These are phyloP conservation scores for Actinia tenebrosa DNA, from an alignment of 64 coral and sea anemone genomes.

Conservation along the genomic window DNA sequence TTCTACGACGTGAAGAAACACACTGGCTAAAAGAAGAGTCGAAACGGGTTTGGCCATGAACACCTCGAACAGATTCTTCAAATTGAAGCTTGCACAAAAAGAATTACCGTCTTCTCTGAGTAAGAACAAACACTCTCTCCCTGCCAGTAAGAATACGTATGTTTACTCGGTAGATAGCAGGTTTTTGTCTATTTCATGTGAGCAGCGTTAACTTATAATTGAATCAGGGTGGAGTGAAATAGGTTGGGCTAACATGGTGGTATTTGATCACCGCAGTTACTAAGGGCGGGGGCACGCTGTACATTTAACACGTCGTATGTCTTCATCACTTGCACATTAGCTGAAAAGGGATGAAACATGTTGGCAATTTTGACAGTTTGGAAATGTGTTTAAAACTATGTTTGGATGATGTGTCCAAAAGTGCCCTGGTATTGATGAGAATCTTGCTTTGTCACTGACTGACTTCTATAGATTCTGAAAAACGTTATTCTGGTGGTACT, in stretches of 20 bases:
- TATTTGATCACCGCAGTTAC: slow-evolving; percentile 6
- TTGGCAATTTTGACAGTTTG: no score
- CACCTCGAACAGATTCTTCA: not conserved
- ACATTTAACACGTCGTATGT: not conserved
- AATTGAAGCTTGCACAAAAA: not conserved
- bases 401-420: no score
- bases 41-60: not conserved
- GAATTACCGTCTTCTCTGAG: not conserved
- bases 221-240: slow-evolving; percentile 11
- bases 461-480: no score
- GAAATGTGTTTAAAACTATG: no score
- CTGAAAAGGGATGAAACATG: no score
- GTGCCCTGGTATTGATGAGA: no score
- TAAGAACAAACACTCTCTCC: not conserved
- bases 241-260: not conserved
- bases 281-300: not conserved
- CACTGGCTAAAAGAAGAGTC: not conserved
- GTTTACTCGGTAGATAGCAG: not conserved
- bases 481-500: no score
- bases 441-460: no score
- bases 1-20: not conserved
- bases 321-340: no score
- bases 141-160: not conserved
- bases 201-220: not conserved
- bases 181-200: not conserved